These are phyloP conservation scores for Trachelus iudaicus DNA, from an alignment of 2,888 invertebrate genomes.

Conservation along the genomic window DNA sequence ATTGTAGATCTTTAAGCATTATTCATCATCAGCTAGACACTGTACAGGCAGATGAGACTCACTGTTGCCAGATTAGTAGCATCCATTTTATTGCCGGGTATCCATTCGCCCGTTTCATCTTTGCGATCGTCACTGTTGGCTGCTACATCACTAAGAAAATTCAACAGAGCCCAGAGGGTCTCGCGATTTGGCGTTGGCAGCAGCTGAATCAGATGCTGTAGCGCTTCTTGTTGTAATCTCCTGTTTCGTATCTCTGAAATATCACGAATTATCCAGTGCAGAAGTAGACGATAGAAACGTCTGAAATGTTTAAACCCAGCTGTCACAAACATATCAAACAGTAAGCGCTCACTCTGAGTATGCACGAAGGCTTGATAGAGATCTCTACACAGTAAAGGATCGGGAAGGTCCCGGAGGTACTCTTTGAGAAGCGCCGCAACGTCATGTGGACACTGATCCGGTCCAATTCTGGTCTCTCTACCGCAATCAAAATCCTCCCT, in stretches of 20 bases:
- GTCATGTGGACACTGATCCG: conserved; percentile 91
- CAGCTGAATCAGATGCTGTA: conserved; percentile 86
- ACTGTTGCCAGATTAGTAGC: conserved; percentile 88
- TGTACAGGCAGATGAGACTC: conserved; percentile 23
- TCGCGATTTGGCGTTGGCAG: conserved; percentile 90
- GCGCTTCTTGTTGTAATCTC: conserved; percentile 83
- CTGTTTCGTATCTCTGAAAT: conserved; percentile 83
- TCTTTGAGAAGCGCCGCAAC: conserved; percentile 94
- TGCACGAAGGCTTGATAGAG: conserved; percentile 90
- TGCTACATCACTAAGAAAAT: conserved; percentile 84
- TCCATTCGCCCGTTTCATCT: conserved; percentile 70
- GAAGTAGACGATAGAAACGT: neutral
- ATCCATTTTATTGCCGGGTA: conserved; percentile 93
- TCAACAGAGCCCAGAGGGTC: conserved; percentile 84
- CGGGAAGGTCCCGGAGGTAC: conserved; percentile 91
- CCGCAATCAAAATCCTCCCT: conserved; percentile 92
- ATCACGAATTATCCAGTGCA: conserved; percentile 17
- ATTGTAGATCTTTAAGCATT: neutral
- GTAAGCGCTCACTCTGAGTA: conserved; percentile 82
- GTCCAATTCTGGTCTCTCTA: conserved; percentile 77
- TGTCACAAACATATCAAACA: neutral
- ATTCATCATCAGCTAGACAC: neutral
- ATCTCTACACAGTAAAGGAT: conserved; percentile 89
- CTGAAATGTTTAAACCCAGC: neutral
- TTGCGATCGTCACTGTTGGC: conserved; percentile 76